Evolutionary conservation across 2,888 invertebrate species (phyloP), one percentile per base, ranked within the genome.

Genomic region (Spilarctia lutea): DNA sequence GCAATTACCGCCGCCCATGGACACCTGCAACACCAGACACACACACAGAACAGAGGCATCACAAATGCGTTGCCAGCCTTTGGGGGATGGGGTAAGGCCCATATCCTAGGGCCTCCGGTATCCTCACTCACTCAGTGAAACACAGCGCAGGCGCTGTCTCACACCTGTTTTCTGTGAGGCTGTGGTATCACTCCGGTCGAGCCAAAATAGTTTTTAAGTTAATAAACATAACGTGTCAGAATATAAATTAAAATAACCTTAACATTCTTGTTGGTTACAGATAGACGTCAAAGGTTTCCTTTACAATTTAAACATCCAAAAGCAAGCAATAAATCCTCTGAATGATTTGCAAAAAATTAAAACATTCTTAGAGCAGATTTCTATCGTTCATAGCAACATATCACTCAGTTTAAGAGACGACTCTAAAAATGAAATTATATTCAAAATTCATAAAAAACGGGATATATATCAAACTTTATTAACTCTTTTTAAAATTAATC

Each of bases 331-430:
- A 67, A 95, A 96, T 82, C 86, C 90, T 52, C 88, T 95, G 27
- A 89, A 96, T 77, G 97, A 97, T 85, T 80, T 97, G 27, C 96
- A 97, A 85, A 94, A 95, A 60, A 96, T 98, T 66, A 96, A 96
- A 86, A 91, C 87, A 71, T 93, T 96, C 71, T 86, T 98, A 67
- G 96, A 97, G 88, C 94, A 95, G 69, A 87, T 98, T 72, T 96
- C 97, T n/a, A 88, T 98, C 73, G 96, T 97, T 45, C 96, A 97
- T 87, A 96, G 96, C 69, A 90, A 96, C 72, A 96, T 97, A 83
- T 97, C 98, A 18, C 96, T 98, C 81, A 97, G 97, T 76, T 90
- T 98, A 71, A 94, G 97, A 82, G 97, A 98, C 90, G 97, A 98
- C 85, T 91, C 93, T 0, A 95, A 91, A 67, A 96, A 96, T 72